Evolutionary conservation across 1,140 invertebrate genomes (phyloP), one percentile per base, ranked within the genome.

Genomic region (Lordiphosa collinella): DNA sequence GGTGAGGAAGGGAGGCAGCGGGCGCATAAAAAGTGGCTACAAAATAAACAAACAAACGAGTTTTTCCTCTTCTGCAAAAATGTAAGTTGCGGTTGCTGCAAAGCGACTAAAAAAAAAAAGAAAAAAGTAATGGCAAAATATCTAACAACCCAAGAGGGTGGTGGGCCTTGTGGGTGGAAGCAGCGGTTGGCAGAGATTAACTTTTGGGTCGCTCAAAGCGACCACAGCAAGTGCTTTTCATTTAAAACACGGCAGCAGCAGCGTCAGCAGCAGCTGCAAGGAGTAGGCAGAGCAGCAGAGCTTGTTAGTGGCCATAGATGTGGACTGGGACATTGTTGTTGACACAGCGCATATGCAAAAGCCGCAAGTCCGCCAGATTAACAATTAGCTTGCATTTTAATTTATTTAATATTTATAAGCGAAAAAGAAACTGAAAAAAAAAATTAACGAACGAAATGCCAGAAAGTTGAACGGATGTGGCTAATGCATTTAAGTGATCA

Each of bases 161-260:
- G 29, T 16, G 14, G n/a, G 34, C 10, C 4, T 1, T 16, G 16
- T 29, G 32, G 2, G 5, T 7, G 43, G 16, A 29, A 18, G 31
- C 4, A 84, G 78, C 78, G 78, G 72, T 82, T 78, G 78, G 78
- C 63, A 84, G 78, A 82, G 78, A 82, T 82, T 82, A 82, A 82
- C 78, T 82, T 82, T 82, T 75, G 79, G 79, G 68, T 84, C 78
- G 79, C 68, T 78, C 78, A 82, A 82, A 82, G 79, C 78, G 78
- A 82, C 78, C 78, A 61, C 78, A 82, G 78, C 78, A 82, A 82
- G 76, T 82, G 78, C 76, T 82, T 84, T 82, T 71, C 78, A 82
- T 76, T 80, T 82, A 71, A 80, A 80, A 71, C 72, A 80, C 69
- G 64, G 55, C 51, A 46, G 13, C 52, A 62, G 18, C 31, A 25